A percentile compares a stretch with the other conserved stretches of the same genome.
Conservation (phyloP, 2,797 vertebrate genomes). For the Benthosema pterotum region DNA sequence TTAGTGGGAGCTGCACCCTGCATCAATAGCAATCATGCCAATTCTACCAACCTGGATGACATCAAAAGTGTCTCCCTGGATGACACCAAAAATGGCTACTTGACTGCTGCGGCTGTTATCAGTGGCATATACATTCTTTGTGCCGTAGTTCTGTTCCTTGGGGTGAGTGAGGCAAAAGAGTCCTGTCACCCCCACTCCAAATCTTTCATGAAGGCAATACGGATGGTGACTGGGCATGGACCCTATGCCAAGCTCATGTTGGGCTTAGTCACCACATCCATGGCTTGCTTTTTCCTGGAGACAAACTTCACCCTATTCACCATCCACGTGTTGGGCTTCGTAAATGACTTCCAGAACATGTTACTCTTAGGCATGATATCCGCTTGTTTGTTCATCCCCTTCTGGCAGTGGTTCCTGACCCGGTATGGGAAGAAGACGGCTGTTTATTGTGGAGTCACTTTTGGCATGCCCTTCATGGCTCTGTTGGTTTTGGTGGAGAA, state of each 20-base stretch:
- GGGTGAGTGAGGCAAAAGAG: slow-evolving; percentile 88
- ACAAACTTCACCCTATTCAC: slow-evolving; percentile 98
- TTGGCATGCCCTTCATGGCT: slow-evolving; percentile 92
- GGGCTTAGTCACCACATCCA: slow-evolving; percentile 93
- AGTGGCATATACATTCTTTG: slow-evolving; percentile 89
- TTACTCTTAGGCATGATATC: slow-evolving; percentile 97
- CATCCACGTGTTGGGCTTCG: slow-evolving; percentile 91
- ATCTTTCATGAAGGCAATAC: slow-evolving; percentile 88
- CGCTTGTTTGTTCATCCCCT: slow-evolving; percentile 91
- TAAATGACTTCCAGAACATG: slow-evolving; percentile 94
- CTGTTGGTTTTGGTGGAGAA: slow-evolving; percentile 83
- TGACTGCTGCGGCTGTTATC: slow-evolving; percentile 91
- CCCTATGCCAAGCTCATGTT: slow-evolving; percentile 93
- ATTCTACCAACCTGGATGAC: neutral
- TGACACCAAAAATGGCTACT: slow-evolving; percentile 87
- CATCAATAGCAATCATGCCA: slow-evolving; percentile 27
- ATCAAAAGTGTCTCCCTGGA: too few species aligned
- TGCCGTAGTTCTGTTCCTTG: slow-evolving; percentile 84
- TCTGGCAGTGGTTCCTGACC: slow-evolving; percentile 99
- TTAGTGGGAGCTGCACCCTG: slow-evolving; percentile 91
- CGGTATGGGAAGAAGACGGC: slow-evolving; percentile 95
- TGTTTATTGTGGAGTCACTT: slow-evolving; percentile 88
- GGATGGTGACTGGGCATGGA: slow-evolving; percentile 89
- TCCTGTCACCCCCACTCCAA: slow-evolving; percentile 77
- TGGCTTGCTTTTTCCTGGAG: slow-evolving; percentile 96